Evolutionary conservation across 2,888 invertebrate genomes (phyloP), one percentile per base, ranked within the genome.

Genomic region (Acanthosepion esculentum): DNA sequence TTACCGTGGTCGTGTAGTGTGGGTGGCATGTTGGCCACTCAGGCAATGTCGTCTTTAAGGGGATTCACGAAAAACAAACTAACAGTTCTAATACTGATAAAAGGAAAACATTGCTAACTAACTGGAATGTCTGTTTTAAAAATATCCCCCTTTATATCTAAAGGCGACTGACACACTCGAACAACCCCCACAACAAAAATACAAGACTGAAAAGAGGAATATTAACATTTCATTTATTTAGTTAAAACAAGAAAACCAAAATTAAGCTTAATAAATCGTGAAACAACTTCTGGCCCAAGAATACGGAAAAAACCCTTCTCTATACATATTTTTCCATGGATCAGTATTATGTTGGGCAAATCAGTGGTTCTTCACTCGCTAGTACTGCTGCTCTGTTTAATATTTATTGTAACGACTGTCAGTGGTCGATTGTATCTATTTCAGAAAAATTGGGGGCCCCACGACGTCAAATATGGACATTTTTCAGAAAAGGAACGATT

Each of bases 401-500:
- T 95, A 64, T 93, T 95, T 94, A 95, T 95, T 94, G 91, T 95
- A 41, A 95, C 94, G 48, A 95, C 95, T 95, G 95, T 95, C 93
- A 94, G 95, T 53, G 95, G 96, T 33, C 94, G 95, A 94, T 94
- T 95, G 48, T 95, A 96, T 94, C 95, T 95, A 91, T 96, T 96
- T 92, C 95, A 95, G 93, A 95, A 95, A 29, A 53, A 95, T 26
- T 95, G 95, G 95, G 96, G 96, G 94, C 96, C 96, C 41, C 96
- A 96, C 95, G 96, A 96, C 92, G 95, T 95, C 41, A 97, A 97
- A 95, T 97, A 97, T 96, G 96, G 96, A n/a, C 95, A 96, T 64
- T 97, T 97, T 95, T 96, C 97, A 20, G 97, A 97, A 96, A 95
- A 94, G n/a, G 97, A 97, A 91, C 94, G 97, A 91, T 95, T 97